phyloP scores from a whole-genome alignment of 2,797 vertebrate genomes.

The Pseudochirops corinnae region DNA sequence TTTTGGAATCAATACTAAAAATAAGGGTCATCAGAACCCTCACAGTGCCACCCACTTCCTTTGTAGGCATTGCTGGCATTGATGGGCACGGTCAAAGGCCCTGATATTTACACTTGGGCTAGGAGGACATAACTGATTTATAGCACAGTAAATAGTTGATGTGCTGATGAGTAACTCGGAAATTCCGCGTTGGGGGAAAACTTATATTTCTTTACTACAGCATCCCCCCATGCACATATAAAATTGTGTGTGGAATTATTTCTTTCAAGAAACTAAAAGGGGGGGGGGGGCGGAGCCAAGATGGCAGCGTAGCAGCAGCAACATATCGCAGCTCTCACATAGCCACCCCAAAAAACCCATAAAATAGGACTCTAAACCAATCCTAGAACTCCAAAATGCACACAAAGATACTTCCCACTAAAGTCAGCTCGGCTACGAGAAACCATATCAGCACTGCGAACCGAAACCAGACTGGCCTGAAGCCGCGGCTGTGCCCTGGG shows the following conservation, averaged over 20 bases:
- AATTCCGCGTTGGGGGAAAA: background rate
- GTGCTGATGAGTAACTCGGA: background rate
- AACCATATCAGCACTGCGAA: too few species aligned
- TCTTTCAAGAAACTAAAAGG: background rate
- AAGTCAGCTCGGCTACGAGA: too few species aligned
- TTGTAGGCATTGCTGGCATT: background rate
- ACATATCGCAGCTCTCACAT: too few species aligned
- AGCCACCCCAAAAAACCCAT: too few species aligned
- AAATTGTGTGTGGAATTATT: slow-evolving; percentile 34
- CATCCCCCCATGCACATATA: slow-evolving; percentile 6
- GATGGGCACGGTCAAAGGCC: background rate
- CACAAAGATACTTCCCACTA: too few species aligned
- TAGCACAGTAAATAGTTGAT: slow-evolving; percentile 5
- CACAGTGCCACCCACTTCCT: background rate
- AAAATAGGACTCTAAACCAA: too few species aligned
- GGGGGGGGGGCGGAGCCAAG: too few species aligned
- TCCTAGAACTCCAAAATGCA: too few species aligned
- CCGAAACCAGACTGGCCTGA: too few species aligned
- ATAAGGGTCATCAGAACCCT: background rate
- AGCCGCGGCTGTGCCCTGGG: too few species aligned
- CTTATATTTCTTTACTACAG: background rate
- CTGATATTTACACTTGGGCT: background rate
- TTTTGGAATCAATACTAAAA: background rate
- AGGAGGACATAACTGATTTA: background rate
- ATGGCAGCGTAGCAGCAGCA: too few species aligned